Evolutionary conservation across 2,888 invertebrate species (phyloP), one percentile per base, ranked within the genome.

Genomic region (Gibbula magus): DNA sequence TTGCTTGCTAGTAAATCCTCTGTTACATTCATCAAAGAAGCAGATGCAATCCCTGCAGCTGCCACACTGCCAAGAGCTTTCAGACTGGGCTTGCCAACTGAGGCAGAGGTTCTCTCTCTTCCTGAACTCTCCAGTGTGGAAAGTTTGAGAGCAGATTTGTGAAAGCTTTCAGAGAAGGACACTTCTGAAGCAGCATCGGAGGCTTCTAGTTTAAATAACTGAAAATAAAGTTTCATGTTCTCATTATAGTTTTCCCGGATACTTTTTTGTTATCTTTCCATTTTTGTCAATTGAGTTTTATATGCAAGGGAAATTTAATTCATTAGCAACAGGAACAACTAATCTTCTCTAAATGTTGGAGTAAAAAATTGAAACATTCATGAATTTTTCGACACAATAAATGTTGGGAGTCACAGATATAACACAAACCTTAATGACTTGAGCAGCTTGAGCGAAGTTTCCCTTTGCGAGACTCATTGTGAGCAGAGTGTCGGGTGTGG

Each of bases 401-500:
- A 66, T 20, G 25, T 66, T 29, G 77, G 7, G 7, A 35, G 7
- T 35, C 35, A 35, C 3, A 3, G 35, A 35, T 35, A 45, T 45
- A 45, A 5, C 1, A 45, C 45, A 53, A 94, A 97, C 97, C 95
- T 96, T 95, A 86, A 96, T 95, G 82, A 97, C 96, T 93, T 96
- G 95, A 88, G 95, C 95, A 0, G 96, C 96, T 93, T 96, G 95
- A 7, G 94, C 94, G 85, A 96, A 95, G 90, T 96, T 95, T 80
- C 95, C 95, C 82, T 95, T 95, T 88, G 96, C 95, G 61, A 97
- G 93, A 66, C 96, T 96, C 91, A 96, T 94, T 54, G 95, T 94
- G n/a, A 96, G 95, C 67, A 97, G 93, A 84, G 95, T 95, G 85
- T 95, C 95, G 0, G 96, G 96, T 45, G 96, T 95, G 10, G 96